Base-by-base conservation (phyloP, 2,797 vertebrate species). In the Hybognathus amarus region DNA sequence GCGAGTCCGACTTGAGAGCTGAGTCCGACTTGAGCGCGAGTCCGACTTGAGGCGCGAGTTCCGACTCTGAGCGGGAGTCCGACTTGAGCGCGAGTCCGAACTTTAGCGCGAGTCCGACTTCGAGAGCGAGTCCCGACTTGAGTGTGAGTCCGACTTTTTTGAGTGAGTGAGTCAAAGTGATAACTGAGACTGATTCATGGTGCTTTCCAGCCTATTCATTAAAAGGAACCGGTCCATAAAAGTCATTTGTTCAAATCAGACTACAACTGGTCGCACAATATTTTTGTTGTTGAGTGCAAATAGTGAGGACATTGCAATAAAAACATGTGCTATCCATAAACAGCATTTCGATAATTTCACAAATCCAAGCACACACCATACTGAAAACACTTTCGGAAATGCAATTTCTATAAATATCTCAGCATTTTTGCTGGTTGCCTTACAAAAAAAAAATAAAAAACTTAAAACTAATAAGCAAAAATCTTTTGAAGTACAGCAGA, bases 401-500 rank as follows among this genome's bases (percentile, higher is more conserved):
- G 4, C 6, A 13, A 52, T 40, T 74, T 75, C 80, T 82, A 74
- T 52, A 82, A 66, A 82, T 81, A 73, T 73, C 38, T 33, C 8
- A 12, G 20, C 68, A 36, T 50, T 42, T 63, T 61, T 63, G 22
- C 36, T 66, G 61, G 45, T 73, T 47, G 45, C 30, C 69, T 74
- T 66, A 63, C 69, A 24, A 36, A 73, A 45, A 30, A 71, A 27
- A 22, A 2, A 24, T 12, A 24, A 56, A 22, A 9, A 54, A n/a
- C 4, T 4, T 2, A 33, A 38, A 73, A 36, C 30, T 75, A 75
- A 82, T 82, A 75, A 66, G 70, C 42, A 54, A 82, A 82, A 75
- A 82, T 70, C 80, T 75, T 80, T 74, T 82, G 70, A 82, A 82
- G 70, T 75, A 47, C 40, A 38, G n/a, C 70, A 74, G 42, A 33